Base-by-base conservation (phyloP, 2,113 vertebrate genomes). In the Callionymus lyra region DNA sequence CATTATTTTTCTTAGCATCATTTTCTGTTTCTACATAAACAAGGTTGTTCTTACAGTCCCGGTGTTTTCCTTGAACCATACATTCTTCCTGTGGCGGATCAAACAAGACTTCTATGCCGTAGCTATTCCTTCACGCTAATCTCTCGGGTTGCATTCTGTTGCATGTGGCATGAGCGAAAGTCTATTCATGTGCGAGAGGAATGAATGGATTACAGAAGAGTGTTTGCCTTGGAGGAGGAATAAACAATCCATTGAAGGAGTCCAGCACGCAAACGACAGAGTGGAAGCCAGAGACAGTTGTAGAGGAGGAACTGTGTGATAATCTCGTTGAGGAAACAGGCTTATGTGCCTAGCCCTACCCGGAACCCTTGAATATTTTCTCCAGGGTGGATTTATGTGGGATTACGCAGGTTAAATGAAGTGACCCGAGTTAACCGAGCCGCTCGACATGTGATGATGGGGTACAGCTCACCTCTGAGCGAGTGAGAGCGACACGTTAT, bases 391-490 rank as follows among this genome's bases (percentile, higher is more conserved):
- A 77, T 77, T 76, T 76, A 63, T 55, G 64, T 60, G 41, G 69
- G 76, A 74, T 77, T 78, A 76, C 56, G 65, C 66, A 62, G 68
- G 80, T 76, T 82, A 78, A 80, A 78, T 44, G 37, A 76, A 68
- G 53, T 76, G 77, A 73, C 77, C 70, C 74, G 56, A 12, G 54
- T 53, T 50, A 56, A 72, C 63, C 58, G 58, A 76, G 68, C 53
- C 6, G 63, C 66, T 69, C 62, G 43, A 71, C 74, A 59, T 76
- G 73, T 68, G 71, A 73, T 57, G 49, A 65, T 50, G 42, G 39
- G 36, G 46, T 38, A 45, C 40, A 64, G 64, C 31, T 39, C 57
- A 19, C 21, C 16, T 43, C 16, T 27, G 4, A 8, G 4, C 8
- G 8, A 27, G 8, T 27, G 4, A 27, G 8, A 27, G 21, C n/a